phyloP scores from a whole-genome alignment of 2,888 invertebrate genomes.

The Ochropleura plecta region DNA sequence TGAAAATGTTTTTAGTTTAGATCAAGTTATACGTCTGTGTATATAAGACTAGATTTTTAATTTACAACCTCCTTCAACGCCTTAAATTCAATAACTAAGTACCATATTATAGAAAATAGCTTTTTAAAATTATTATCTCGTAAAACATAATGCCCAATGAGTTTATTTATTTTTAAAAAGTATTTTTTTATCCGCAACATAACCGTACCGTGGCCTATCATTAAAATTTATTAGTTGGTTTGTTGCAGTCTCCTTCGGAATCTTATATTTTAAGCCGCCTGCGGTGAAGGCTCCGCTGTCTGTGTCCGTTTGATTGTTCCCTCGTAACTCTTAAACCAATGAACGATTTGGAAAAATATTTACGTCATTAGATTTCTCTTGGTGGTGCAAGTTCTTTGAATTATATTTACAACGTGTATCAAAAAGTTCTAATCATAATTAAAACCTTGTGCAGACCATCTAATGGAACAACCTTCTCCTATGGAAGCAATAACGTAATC shows the following conservation, averaged over 20 bases:
- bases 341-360: background rate
- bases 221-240: background rate
- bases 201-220: background rate
- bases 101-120: background rate
- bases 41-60: constrained; percentile 18
- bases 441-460: background rate
- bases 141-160: background rate
- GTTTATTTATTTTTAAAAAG: background rate
- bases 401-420: background rate
- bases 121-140: background rate
- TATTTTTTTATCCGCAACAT: background rate
- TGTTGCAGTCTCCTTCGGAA: background rate
- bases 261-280: background rate
- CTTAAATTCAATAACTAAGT: background rate
- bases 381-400: background rate
- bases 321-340: background rate
- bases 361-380: background rate
- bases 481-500: background rate
- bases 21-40: constrained; percentile 27
- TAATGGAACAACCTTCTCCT: background rate
- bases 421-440: background rate
- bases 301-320: background rate
- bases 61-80: background rate
- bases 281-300: background rate
- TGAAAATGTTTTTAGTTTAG: constrained; percentile 15